phyloP scores from a whole-genome alignment of 2,113 vertebrate species.

The Kryptolebias marmoratus region DNA sequence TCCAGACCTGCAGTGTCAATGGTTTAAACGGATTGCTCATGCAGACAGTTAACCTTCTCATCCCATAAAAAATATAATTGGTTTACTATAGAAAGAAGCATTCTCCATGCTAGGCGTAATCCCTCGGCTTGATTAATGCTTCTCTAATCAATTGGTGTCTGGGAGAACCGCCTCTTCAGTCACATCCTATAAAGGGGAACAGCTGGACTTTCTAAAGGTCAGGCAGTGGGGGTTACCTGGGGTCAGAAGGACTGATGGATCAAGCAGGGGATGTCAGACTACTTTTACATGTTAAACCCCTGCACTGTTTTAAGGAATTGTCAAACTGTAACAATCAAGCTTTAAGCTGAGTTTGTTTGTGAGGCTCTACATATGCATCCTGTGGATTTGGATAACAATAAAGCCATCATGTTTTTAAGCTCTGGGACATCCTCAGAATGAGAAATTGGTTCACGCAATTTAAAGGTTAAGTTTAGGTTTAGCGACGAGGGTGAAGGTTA shows the following conservation, averaged over 20 bases:
- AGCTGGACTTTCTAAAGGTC: constrained; percentile 96
- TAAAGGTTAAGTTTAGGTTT: constrained; percentile 66
- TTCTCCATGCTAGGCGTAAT: constrained; percentile 88
- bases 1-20: constrained; percentile 71
- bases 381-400: constrained; percentile 24
- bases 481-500: constrained; percentile 55
- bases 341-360: constrained; percentile 19
- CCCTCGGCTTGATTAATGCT: constrained; percentile 95
- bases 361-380: no score
- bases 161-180: constrained; percentile 88
- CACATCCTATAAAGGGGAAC: constrained; percentile 89
- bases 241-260: constrained; percentile 91
- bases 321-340: constrained; percentile 43
- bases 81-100: constrained; percentile 89
- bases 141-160: constrained; percentile 96
- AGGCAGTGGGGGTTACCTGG: constrained; percentile 80
- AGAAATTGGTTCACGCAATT: constrained; percentile 1
- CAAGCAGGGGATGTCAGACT: constrained; percentile 84
- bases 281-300: constrained; percentile 76
- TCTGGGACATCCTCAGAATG: constrained; percentile 36
- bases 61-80: constrained; percentile 91
- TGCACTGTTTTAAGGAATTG: constrained; percentile 37
- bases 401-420: constrained; percentile 23
- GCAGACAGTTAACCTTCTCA: constrained; percentile 88
- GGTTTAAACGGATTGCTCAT: constrained; percentile 80